Conservation (phyloP, 2,797 vertebrate species). For the Echiichthys vipera region DNA sequence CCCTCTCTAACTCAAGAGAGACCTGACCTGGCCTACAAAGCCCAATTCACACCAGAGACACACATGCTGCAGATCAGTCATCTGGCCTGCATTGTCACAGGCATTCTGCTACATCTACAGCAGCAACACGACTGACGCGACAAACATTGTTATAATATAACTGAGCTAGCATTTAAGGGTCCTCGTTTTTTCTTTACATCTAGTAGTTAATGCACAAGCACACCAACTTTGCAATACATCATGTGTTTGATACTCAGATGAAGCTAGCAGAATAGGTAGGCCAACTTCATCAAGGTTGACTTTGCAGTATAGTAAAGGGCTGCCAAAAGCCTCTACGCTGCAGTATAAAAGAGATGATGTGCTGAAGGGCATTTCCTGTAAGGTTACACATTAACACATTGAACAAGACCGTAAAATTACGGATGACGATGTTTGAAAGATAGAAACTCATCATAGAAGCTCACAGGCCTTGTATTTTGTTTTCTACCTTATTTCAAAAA, state of each 20-base stretch:
- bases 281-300: slow-evolving; percentile 23
- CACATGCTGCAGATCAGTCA: slow-evolving; percentile 71
- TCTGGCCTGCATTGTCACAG: slow-evolving; percentile 52
- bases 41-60: slow-evolving; percentile 70
- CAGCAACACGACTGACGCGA: slow-evolving; percentile 20
- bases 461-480: neutral
- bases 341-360: slow-evolving; percentile 2
- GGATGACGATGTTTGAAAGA: too few relatives aligned
- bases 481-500: neutral
- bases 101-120: slow-evolving; percentile 30
- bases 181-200: too few relatives aligned
- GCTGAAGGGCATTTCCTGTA: neutral
- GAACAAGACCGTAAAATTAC: neutral
- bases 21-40: slow-evolving; percentile 75
- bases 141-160: neutral
- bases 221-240: neutral
- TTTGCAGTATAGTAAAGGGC: neutral
- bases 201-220: too few relatives aligned
- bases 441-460: neutral
- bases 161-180: neutral
- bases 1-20: slow-evolving; percentile 44
- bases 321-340: slow-evolving; percentile 28
- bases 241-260: slow-evolving; percentile 11
- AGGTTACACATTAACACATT: neutral
- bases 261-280: neutral